phyloP scores from a whole-genome alignment of 2,113 vertebrate species.

The Scatophagus argus region DNA sequence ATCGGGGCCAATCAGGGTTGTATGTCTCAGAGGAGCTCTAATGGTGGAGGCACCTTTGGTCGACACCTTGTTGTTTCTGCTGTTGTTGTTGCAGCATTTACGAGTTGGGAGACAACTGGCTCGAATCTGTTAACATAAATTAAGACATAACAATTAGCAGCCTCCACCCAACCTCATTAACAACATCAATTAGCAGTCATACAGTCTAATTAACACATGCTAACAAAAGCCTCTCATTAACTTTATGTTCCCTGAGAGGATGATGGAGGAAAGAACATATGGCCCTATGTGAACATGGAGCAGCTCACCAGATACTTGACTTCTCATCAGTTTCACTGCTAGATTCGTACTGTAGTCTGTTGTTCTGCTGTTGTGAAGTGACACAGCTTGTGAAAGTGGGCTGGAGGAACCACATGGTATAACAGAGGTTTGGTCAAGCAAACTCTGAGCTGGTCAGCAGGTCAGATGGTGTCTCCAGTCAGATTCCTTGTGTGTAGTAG shows the following conservation, averaged over 20 bases:
- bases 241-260: slow-evolving; percentile 85
- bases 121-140: slow-evolving; percentile 56
- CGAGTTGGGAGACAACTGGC: slow-evolving; percentile 83
- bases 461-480: background rate
- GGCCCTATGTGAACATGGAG: slow-evolving; percentile 85
- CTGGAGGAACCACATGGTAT: background rate
- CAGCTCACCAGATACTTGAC: slow-evolving; percentile 84
- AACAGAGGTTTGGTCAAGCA: background rate
- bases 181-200: slow-evolving; percentile 90
- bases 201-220: slow-evolving; percentile 91
- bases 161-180: slow-evolving; percentile 70
- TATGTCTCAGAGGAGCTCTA: slow-evolving; percentile 85
- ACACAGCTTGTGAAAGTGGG: background rate
- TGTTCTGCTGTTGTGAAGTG: background rate
- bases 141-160: slow-evolving; percentile 60
- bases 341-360: background rate
- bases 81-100: slow-evolving; percentile 67
- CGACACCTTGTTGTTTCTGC: slow-evolving; percentile 70
- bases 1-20: slow-evolving; percentile 79
- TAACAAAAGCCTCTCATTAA: slow-evolving; percentile 90
- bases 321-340: slow-evolving; percentile 5
- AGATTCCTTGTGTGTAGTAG: background rate
- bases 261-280: slow-evolving; percentile 77
- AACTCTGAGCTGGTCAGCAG: background rate
- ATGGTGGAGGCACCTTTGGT: slow-evolving; percentile 80